A percentile compares a stretch with the other conserved stretches of the same genome.
These are phyloP conservation scores for Xenopus tropicalis DNA, from an alignment of 2,113 vertebrate species.

Conservation along the genomic window UCB_Xtro_10.0 CM004452.2:2367501-2368000, in stretches of 20 bases:
- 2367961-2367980: too few relatives aligned
- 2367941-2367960: too few relatives aligned
- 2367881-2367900: background rate
- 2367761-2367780: constrained; percentile 95
- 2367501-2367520: constrained; percentile 45
- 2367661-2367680: constrained; percentile 87
- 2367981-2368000: too few relatives aligned
- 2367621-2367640: background rate
- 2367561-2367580: constrained; percentile 56
- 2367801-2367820: constrained; percentile 89
- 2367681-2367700: constrained; percentile 96
- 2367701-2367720: constrained; percentile 99
- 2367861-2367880: background rate
- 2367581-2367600: constrained; percentile 50
- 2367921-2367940: background rate
- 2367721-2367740: constrained; percentile 99
- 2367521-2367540: constrained; percentile 54
- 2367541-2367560: background rate
- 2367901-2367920: background rate
- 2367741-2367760: constrained; percentile 97
- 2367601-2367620: constrained; percentile 55
- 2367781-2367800: constrained; percentile 93
- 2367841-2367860: constrained; percentile 58
- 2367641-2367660: background rate
- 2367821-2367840: constrained; percentile 99